phyloP scores from a whole-genome alignment of 2,888 invertebrate species.

The Dynastes tityus region DNA sequence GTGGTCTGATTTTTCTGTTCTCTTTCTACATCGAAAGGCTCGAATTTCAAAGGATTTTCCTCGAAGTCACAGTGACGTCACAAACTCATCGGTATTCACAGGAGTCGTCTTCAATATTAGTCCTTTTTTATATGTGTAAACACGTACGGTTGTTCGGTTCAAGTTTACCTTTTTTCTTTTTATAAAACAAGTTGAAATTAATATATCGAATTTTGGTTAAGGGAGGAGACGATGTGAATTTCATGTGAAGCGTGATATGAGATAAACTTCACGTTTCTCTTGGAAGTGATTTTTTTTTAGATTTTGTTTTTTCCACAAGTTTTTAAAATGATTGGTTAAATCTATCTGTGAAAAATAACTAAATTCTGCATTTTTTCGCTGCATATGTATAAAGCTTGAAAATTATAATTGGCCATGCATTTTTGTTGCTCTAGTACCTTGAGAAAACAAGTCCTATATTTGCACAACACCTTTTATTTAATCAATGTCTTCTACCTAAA shows the following conservation, averaged over 20 bases:
- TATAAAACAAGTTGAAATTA: constrained; percentile 33
- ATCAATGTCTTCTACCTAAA: no score
- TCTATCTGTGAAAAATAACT: no score
- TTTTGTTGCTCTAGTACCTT: no score
- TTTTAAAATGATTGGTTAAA: neutral
- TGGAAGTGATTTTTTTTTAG: neutral
- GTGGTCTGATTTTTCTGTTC: constrained; percentile 21
- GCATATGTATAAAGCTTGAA: no score
- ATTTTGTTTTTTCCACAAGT: neutral
- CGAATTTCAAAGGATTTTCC: neutral
- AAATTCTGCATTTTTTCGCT: no score
- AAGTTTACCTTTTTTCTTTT: neutral
- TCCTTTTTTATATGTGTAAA: constrained; percentile 41
- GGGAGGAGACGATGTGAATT: constrained; percentile 27
- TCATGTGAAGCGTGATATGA: constrained; percentile 12
- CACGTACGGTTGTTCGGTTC: constrained; percentile 35
- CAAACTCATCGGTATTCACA: constrained; percentile 58
- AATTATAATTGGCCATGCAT: no score
- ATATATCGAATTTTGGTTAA: constrained; percentile 27
- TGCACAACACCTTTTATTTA: no score
- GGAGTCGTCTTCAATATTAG: constrained; percentile 34
- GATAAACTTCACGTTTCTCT: neutral
- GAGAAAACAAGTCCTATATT: no score
- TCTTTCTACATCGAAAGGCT: neutral
- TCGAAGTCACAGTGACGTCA: constrained; percentile 38